Percentiles rank a stretch among this genome's conserved stretches.
phyloP scores from a whole-genome alignment of 2,113 vertebrate species.

The Aegotheles bennettii region DNA sequence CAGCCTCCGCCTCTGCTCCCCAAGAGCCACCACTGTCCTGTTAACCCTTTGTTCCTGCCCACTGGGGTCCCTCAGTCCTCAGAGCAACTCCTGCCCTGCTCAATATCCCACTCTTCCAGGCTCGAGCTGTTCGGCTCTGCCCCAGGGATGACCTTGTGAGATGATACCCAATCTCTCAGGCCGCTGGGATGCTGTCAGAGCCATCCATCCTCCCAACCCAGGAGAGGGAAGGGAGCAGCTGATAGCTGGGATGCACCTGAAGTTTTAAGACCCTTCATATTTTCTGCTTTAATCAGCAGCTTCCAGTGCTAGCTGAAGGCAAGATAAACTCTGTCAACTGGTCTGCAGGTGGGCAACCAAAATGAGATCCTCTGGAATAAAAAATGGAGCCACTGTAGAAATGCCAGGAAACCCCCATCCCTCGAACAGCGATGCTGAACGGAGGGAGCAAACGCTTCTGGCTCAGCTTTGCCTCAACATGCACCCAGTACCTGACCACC shows the following conservation, averaged over 20 bases:
- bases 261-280: background rate
- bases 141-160: background rate
- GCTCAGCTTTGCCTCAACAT: background rate
- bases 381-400: background rate
- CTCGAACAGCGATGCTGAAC: accelerated
- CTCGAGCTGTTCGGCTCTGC: background rate
- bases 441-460: background rate
- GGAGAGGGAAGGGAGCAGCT: background rate
- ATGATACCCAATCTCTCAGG: background rate
- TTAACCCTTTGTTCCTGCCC: background rate
- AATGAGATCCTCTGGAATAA: background rate
- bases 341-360: background rate
- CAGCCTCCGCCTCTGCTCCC: constrained; percentile 6
- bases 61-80: background rate
- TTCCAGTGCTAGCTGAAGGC: background rate
- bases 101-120: background rate
- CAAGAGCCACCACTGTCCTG: background rate
- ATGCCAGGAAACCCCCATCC: background rate
- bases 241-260: background rate
- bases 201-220: background rate
- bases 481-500: accelerated
- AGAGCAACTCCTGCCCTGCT: background rate
- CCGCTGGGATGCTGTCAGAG: background rate
- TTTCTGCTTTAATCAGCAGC: constrained; percentile 49
- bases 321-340: constrained; percentile 49